These are phyloP conservation scores for Schizopygopsis malacanthus DNA, from an alignment of 2,797 vertebrate genomes.

Conservation along the genomic window DNA sequence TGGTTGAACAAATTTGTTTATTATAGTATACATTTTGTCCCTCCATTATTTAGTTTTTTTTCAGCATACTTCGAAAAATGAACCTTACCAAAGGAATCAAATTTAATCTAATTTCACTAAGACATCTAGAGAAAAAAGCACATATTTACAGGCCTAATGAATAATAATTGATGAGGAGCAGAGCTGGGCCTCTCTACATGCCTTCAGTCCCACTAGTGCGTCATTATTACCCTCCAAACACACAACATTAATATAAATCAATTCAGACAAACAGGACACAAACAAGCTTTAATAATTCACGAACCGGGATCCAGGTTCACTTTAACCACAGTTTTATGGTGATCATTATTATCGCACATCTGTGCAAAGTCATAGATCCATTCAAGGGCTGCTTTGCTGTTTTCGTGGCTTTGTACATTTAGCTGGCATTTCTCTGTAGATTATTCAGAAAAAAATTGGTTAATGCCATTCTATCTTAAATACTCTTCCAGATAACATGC, in stretches of 20 bases:
- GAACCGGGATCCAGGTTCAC: slow-evolving; percentile 35
- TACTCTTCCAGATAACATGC: background rate
- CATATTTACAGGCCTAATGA: background rate
- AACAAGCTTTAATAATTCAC: slow-evolving; percentile 51
- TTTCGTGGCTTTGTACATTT: slow-evolving; percentile 11
- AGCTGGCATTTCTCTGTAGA: slow-evolving; percentile 29
- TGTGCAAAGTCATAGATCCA: slow-evolving; percentile 32
- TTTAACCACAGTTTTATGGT: slow-evolving; percentile 28
- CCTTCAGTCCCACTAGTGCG: slow-evolving; percentile 10
- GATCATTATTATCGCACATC: slow-evolving; percentile 32
- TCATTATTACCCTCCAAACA: slow-evolving; percentile 32
- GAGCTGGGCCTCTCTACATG: background rate
- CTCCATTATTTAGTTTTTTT: background rate
- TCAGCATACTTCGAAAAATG: background rate
- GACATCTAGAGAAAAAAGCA: slow-evolving; percentile 18
- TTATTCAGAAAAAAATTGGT: slow-evolving; percentile 37
- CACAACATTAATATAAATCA: slow-evolving; percentile 40
- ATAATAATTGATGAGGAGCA: slow-evolving; percentile 40
- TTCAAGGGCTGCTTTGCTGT: slow-evolving; percentile 6
- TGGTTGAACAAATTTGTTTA: no score
- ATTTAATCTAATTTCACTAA: background rate
- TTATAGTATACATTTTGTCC: background rate
- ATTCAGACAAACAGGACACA: slow-evolving; percentile 34
- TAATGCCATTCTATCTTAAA: slow-evolving; percentile 10
- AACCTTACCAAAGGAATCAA: background rate